Conservation (phyloP, 1,140 invertebrate species). For the Leptinotarsa texana region DNA sequence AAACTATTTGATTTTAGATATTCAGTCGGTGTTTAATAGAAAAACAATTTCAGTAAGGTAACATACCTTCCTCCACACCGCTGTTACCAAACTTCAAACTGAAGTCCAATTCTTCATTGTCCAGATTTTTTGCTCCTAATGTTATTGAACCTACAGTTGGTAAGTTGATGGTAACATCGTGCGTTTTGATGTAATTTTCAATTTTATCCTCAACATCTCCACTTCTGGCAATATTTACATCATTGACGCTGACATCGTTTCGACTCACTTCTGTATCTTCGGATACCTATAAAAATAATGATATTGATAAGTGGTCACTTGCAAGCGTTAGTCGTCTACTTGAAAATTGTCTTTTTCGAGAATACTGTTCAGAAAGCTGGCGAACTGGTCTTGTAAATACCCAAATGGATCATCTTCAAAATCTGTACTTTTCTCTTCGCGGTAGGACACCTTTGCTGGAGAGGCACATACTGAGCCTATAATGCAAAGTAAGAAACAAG, state of each 20-base stretch:
- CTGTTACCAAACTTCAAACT: slow-evolving; percentile 72
- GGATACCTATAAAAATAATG: slow-evolving; percentile 62
- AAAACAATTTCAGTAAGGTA: background rate
- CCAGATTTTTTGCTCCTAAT: slow-evolving; percentile 74
- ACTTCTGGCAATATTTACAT: slow-evolving; percentile 65
- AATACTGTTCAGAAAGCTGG: slow-evolving; percentile 75
- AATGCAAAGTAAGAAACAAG: slow-evolving; percentile 55
- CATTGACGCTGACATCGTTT: slow-evolving; percentile 67
- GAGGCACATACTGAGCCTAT: slow-evolving; percentile 62
- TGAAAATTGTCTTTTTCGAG: slow-evolving; percentile 72
- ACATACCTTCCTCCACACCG: slow-evolving; percentile 58
- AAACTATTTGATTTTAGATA: too few species aligned
- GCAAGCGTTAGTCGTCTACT: slow-evolving; percentile 17
- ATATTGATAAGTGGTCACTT: slow-evolving; percentile 2
- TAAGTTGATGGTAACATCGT: slow-evolving; percentile 77
- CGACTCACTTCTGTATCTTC: slow-evolving; percentile 74
- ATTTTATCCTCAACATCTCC: slow-evolving; percentile 69
- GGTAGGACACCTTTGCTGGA: slow-evolving; percentile 66
- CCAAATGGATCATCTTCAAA: slow-evolving; percentile 71
- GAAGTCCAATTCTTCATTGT: slow-evolving; percentile 72
- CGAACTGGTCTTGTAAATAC: slow-evolving; percentile 80
- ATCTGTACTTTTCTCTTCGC: slow-evolving; percentile 74
- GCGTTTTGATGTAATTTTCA: slow-evolving; percentile 71
- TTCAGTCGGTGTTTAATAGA: too few species aligned
- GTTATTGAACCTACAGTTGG: slow-evolving; percentile 73